Conservation (phyloP, 2,113 vertebrate genomes). For the Chrysemys picta region DNA sequence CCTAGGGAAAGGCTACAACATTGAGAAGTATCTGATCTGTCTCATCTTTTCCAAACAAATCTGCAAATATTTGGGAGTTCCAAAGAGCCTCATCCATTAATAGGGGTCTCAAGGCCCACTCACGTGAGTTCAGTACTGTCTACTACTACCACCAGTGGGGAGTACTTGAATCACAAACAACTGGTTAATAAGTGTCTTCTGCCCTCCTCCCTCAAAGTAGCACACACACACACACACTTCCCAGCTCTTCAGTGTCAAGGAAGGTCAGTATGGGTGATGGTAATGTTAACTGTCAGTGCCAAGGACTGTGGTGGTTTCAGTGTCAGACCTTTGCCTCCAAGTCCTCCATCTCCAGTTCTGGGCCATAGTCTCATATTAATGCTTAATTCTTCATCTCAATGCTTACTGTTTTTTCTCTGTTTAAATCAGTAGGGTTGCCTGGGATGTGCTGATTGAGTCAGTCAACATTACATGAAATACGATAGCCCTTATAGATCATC, state of each 20-base stretch:
- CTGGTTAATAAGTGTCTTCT: neutral
- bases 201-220: neutral
- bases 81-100: too few relatives aligned
- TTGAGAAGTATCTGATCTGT: neutral
- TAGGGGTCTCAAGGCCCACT: neutral
- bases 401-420: neutral
- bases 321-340: neutral
- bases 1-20: neutral
- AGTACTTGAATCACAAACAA: neutral
- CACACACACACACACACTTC: neutral
- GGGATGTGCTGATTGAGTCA: neutral
- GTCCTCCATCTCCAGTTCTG: neutral
- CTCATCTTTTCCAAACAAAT: neutral
- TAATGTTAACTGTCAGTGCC: neutral
- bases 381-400: neutral
- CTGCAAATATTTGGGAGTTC: neutral
- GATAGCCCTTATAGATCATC: neutral
- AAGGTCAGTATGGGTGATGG: neutral
- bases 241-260: neutral
- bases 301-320: neutral
- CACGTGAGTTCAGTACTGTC: neutral
- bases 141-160: neutral
- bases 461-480: neutral
- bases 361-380: neutral
- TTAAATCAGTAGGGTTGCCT: neutral